Evolutionary conservation across 2,113 vertebrate species (phyloP).

Genomic region (Axis porcinus): DNA sequence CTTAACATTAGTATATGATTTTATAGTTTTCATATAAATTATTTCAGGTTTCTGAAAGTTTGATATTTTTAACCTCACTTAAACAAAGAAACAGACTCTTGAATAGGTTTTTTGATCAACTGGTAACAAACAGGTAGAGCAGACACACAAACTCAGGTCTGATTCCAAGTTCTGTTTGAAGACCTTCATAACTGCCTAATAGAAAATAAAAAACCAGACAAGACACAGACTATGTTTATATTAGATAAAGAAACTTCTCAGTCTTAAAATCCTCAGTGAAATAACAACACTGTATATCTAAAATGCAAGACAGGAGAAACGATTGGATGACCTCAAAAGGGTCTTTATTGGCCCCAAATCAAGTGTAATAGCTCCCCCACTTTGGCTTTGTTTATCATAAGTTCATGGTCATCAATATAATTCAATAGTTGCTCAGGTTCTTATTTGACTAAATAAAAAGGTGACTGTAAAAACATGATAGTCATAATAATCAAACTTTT

Average conservation of each 20-base stretch:
- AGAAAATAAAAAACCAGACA: background rate
- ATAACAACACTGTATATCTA: background rate
- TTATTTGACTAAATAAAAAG: constrained; percentile 47
- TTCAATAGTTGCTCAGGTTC: background rate
- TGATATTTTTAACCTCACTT: background rate
- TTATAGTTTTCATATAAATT: background rate
- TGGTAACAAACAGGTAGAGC: background rate
- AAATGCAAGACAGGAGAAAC: background rate
- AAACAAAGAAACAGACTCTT: background rate
- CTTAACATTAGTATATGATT: background rate
- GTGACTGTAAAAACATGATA: constrained; percentile 48
- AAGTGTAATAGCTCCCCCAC: background rate
- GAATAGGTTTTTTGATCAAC: background rate
- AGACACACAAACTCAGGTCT: background rate
- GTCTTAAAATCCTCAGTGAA: background rate
- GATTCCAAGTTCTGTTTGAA: background rate
- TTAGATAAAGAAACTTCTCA: background rate
- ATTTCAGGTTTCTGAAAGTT: background rate
- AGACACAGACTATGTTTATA: background rate
- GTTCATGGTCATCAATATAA: background rate
- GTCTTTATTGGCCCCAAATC: background rate
- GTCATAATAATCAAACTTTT: constrained; percentile 64
- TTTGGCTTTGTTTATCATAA: background rate
- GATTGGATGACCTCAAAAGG: background rate
- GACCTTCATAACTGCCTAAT: background rate